Evolutionary conservation across 2,113 vertebrate genomes (phyloP), one percentile per base, ranked within the genome.

Genomic region (Tupaia tana): DNA sequence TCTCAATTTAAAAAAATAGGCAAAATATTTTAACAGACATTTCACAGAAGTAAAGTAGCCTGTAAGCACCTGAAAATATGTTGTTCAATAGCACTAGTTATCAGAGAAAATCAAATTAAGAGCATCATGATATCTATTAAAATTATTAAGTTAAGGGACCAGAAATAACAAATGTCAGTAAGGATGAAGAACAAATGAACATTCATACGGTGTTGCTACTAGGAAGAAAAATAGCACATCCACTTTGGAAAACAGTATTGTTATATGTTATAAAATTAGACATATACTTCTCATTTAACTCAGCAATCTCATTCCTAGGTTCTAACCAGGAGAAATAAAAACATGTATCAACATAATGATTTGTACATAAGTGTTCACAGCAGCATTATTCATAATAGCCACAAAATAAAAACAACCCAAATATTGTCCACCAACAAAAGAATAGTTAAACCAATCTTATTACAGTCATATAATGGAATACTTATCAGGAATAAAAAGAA

Each of bases 271-370:
- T 63, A 86, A 92, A 69, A 66, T 66, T 84, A 75, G 58, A 79
- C 3, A 59, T 29, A 74, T 22, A 74, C 22, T 74, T 73, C 64
- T 12, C 59, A 31, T 27, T 56, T 27, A n/a, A 92, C 27, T 94
- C 63, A 58, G 59, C 18, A 74, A 81, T 43, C 77, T 56, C 67
- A 81, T 64, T 73, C 67, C 75, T 70, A 56, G 69, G 81, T 59
- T 83, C 19, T 94, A n/a, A 59, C 61, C 22, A 88, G 74, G 78
- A 83, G 69, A 93, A 70, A 71, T 31, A 83, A 83, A 89, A 75
- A 75, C 77, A 43, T 58, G 22, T 20, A 25, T 43, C 29, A 12
- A 73, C 56, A 80, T 31, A 59, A 67, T 82, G 31, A 67, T 14
- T 59, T 67, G 4, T 63, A 77, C 16, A 54, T 61, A 12, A 69